Base-by-base conservation (phyloP, 2,888 invertebrate genomes). In the Incurvaria masculella region DNA sequence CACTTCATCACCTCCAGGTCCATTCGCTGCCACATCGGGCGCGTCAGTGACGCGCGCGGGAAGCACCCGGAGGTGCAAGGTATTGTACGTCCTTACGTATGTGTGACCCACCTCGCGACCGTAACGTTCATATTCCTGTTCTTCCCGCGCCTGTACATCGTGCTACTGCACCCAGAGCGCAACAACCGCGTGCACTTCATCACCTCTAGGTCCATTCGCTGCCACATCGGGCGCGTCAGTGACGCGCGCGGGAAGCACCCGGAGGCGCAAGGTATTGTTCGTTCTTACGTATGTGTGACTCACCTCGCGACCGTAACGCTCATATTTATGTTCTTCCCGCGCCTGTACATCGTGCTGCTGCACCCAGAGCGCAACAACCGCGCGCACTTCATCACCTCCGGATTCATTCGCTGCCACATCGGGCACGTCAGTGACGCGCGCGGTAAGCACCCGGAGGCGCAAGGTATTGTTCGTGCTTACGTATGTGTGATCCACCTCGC, bases 1-100 rank as follows among this genome's bases (percentile, higher is more conserved):
- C 81, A 86, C 53, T 89, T 89, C 68, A 86, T 87, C 6, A 89
- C 89, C 2, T 83, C 86, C 48, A 87, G 87, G 59, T 83, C 84
- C 52, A 85, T 89, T 42, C 75, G 88, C 44, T 86, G 86, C 62
- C 87, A 87, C 65, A 81, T 87, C 52, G 87, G 83, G 64, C 59
- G 57, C 60, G 8, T 26, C 19, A 42, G 70, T 75, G 40, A 19
- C 43, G 18, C 21, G 33, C 8, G 33, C 11, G 8, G n/a, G n/a
- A n/a, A n/a, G n/a, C n/a, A n/a, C n/a, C n/a, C n/a, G n/a, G n/a
- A n/a, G n/a, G 80, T 85, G 86, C n/a, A n/a, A n/a, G n/a, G n/a
- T n/a, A n/a, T n/a, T n/a, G n/a, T n/a, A n/a, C n/a, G n/a, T n/a
- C 20, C 42, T 42, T n/a, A n/a, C 54, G 76, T 88, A 68, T 86